Evolutionary conservation across 2,113 vertebrate species (phyloP), one percentile per base, ranked within the genome.

Genomic region (Leuciscus idus): DNA sequence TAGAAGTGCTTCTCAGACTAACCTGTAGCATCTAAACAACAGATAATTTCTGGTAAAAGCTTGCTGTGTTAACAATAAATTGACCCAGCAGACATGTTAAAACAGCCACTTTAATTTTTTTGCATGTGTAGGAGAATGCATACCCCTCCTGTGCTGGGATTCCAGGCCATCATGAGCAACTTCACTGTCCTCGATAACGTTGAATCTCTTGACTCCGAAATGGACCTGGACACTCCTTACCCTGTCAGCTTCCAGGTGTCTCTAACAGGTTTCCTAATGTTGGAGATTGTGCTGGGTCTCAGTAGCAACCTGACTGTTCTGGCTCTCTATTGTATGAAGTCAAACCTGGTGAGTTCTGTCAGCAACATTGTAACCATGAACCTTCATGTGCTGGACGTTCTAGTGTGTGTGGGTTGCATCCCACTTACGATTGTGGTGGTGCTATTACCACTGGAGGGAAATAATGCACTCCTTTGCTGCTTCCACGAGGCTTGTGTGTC

Each of bases 281-380:
- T 99, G 94, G 98, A 99, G 95, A 98, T 99, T 89, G 95, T 99
- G 85, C 92, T 99, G 93, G 98, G 98, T 91, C 95, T 99, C 87
- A 98, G 97, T 95, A 99, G 98, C 90, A 99, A 99, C 94, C 97
- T 99, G 92, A 99, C 98, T 4, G 98, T 99, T 87, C 91, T 99
- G 91, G 97, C 97, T 94, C 98, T 99, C 93, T 99, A 99, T 95
- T 98, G 98, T 94, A 98, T 98, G 96, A 99, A 99, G 96, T 99
- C 98, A 89, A 99, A 99, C 95, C 96, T 99, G 93, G 98, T 99
- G 93, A 98, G 97, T 91, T 99, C 98, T 57, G 98, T 99, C 95
- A 99, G 98, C 95, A 99, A 99, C 94, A 98, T 99, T 57, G 97
- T 99, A 93, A 99, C 98, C 76, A 98, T 99, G 96, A 99, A 99